A percentile compares a stretch with the other conserved stretches of the same genome.
Conservation (phyloP, 2,797 vertebrate genomes). For the Crocidura indochinensis region DNA sequence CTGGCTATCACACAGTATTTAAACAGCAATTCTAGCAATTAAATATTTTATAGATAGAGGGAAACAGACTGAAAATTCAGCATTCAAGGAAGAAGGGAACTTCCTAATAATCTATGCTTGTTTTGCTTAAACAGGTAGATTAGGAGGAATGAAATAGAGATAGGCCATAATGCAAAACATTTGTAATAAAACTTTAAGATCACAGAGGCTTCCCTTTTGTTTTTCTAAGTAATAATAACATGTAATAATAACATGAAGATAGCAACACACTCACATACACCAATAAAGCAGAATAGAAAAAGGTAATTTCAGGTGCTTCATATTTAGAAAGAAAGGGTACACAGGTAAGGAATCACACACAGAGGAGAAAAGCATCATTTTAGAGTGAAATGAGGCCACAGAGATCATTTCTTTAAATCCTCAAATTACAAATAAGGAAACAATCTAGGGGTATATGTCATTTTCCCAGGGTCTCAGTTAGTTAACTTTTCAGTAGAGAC, state of each 20-base stretch:
- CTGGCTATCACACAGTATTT: background rate
- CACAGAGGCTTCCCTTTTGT: conserved; percentile 16
- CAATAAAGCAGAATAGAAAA: conserved; percentile 46
- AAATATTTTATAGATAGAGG: too few species aligned
- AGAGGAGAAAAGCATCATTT: conserved; percentile 7
- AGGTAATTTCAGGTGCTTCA: background rate
- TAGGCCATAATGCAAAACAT: background rate
- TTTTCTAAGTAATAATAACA: conserved; percentile 43
- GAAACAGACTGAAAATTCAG: background rate
- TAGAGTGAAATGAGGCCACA: background rate
- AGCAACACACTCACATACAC: background rate
- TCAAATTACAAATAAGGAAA: conserved; percentile 75
- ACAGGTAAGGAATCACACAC: background rate
- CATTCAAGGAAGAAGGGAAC: background rate
- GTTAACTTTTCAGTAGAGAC: conserved; percentile 76
- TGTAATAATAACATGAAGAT: conserved; percentile 39
- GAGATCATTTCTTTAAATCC: conserved; percentile 53
- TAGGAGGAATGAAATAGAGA: conserved; percentile 73
- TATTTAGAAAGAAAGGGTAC: background rate
- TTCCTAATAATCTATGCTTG: conserved; percentile 40
- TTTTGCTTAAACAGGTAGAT: conserved; percentile 70
- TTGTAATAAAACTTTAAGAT: conserved; percentile 49
- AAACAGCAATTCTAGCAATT: background rate
- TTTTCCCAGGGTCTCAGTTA: conserved; percentile 79
- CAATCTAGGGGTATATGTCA: background rate